A percentile compares a stretch with the other conserved stretches of the same genome.
Evolutionary conservation across 1,140 invertebrate genomes (phyloP).

Genomic region (Plodia interpunctella): DNA sequence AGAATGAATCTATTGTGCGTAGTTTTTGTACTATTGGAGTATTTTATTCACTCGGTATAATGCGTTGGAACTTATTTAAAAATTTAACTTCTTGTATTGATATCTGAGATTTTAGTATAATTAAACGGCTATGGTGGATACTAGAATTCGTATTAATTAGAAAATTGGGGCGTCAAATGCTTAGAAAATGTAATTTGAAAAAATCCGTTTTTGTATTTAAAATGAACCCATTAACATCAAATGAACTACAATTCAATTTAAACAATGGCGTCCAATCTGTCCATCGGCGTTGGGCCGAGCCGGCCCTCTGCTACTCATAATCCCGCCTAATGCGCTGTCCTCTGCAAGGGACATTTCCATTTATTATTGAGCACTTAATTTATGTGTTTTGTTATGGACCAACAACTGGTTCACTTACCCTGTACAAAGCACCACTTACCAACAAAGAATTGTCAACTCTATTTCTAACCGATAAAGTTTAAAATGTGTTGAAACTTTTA

Average conservation of each 20-base stretch:
- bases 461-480: slow-evolving; percentile 6
- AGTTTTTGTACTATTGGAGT: background rate
- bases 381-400: slow-evolving; percentile 77
- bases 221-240: slow-evolving; percentile 4
- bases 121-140: too few relatives aligned
- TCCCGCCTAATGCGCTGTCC: slow-evolving; percentile 76
- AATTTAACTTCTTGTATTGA: too few relatives aligned
- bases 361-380: slow-evolving; percentile 78
- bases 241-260: slow-evolving; percentile 14
- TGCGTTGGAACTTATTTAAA: too few relatives aligned
- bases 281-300: slow-evolving; percentile 13
- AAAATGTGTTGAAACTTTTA: slow-evolving; percentile 12
- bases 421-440: slow-evolving; percentile 9
- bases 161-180: background rate
- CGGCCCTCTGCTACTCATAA: slow-evolving; percentile 58
- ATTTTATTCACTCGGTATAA: background rate
- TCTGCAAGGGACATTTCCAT: slow-evolving; percentile 77
- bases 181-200: background rate
- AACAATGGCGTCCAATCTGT: slow-evolving; percentile 10
- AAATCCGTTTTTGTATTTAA: background rate
- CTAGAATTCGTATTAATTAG: too few relatives aligned
- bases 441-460: slow-evolving; percentile 25
- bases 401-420: slow-evolving; percentile 43
- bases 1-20: background rate
- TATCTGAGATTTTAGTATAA: too few relatives aligned